phyloP scores from a whole-genome alignment of 2,888 invertebrate species.

The Drosophila sordidula region DNA sequence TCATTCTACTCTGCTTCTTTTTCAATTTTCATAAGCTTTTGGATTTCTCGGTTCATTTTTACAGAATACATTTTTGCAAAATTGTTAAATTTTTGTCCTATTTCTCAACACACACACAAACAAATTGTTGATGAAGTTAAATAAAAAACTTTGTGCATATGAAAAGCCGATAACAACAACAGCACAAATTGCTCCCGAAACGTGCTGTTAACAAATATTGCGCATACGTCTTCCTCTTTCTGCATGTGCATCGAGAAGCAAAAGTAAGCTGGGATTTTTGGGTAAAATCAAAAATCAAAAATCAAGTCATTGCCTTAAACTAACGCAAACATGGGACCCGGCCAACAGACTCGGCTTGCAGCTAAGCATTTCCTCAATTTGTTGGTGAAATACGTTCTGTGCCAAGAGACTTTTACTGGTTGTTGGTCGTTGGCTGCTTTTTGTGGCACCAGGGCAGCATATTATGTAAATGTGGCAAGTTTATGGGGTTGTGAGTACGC shows the following conservation, averaged over 20 bases:
- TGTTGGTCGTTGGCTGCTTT: conserved; percentile 38
- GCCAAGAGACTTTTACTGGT: conserved; percentile 60
- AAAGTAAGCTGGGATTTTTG: conserved; percentile 37
- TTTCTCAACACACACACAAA: not conserved
- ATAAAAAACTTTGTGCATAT: not conserved
- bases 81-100: conserved; percentile 20
- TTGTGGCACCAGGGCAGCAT: conserved; percentile 52
- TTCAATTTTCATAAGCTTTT: not conserved
- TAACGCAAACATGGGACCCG: conserved; percentile 36
- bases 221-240: not conserved
- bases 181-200: conserved; percentile 5
- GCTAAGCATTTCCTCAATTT: conserved; percentile 72
- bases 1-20: not conserved
- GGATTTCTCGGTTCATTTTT: not conserved
- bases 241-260: conserved; percentile 1
- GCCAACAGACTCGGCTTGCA: conserved; percentile 14
- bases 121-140: not conserved
- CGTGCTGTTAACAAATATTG: conserved; percentile 11
- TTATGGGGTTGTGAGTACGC: conserved; percentile 51
- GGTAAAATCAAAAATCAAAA: conserved; percentile 52
- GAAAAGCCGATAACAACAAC: not conserved
- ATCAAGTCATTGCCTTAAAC: conserved; percentile 55
- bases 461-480: conserved; percentile 78
- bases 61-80: conserved; percentile 1
- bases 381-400: conserved; percentile 74